Evolutionary conservation across 1,140 invertebrate genomes (phyloP).

Genomic region (Bombus pascuorum): DNA sequence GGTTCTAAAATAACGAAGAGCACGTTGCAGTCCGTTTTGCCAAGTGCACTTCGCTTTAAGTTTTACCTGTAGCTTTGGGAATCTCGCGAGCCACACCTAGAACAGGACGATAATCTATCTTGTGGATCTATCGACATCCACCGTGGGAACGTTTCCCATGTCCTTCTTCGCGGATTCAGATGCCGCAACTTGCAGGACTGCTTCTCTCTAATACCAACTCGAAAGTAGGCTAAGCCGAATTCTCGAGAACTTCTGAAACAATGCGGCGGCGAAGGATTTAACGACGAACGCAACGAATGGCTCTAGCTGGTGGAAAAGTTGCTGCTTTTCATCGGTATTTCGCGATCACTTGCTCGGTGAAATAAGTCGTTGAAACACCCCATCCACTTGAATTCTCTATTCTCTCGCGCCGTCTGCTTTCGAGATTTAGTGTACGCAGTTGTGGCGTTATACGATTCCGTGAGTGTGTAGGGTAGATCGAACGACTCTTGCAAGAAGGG

Average conservation of each 20-base stretch:
- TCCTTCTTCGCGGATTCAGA: neutral
- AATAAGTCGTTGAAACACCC: neutral
- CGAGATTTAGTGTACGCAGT: neutral
- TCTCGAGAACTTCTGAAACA: neutral
- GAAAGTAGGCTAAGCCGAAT: slow-evolving; percentile 33
- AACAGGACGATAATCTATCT: neutral
- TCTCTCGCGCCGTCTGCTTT: neutral
- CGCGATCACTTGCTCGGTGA: neutral
- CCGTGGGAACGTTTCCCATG: neutral
- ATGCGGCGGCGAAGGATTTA: neutral
- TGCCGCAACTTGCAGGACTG: neutral
- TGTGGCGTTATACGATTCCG: neutral
- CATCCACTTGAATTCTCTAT: neutral
- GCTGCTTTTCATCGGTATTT: neutral
- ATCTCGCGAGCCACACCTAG: neutral
- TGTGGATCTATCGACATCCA: neutral
- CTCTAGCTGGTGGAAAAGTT: neutral
- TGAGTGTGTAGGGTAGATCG: neutral
- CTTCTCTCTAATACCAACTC: neutral
- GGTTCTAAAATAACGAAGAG: no score
- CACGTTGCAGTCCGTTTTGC: no score
- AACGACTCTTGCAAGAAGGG: neutral
- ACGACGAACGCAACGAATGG: neutral
- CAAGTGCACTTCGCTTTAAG: neutral
- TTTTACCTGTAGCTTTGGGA: neutral